Evolutionary conservation across 2,888 invertebrate species (phyloP).

Genomic region (Sussaba pulchella): DNA sequence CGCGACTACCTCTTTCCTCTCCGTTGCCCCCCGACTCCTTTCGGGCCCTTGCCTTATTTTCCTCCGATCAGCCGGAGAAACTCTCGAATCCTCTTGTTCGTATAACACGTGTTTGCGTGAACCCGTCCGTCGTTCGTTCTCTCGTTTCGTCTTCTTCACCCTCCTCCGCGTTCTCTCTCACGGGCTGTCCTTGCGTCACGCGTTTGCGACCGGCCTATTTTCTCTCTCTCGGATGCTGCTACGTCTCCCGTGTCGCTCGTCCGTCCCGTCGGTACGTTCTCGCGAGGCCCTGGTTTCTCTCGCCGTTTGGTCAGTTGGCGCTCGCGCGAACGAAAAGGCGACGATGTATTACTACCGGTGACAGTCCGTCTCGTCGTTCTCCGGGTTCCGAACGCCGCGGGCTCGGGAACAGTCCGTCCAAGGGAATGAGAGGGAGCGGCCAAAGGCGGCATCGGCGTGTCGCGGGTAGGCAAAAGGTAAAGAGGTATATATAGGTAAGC

Average conservation of each 20-base stretch:
- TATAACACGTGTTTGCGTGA: slow-evolving; percentile 83
- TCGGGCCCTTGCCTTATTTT: neutral
- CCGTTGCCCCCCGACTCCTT: slow-evolving; percentile 3
- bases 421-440: slow-evolving; percentile 12
- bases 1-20: slow-evolving; percentile 28
- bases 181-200: slow-evolving; percentile 40
- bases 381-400: slow-evolving; percentile 18
- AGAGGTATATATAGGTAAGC: slow-evolving; percentile 29
- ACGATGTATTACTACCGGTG: slow-evolving; percentile 83
- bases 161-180: slow-evolving; percentile 17
- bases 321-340: slow-evolving; percentile 77
- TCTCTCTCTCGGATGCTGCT: too few relatives aligned
- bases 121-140: slow-evolving; percentile 76
- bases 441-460: slow-evolving; percentile 56
- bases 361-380: slow-evolving; percentile 81
- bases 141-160: slow-evolving; percentile 24
- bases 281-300: slow-evolving; percentile 10
- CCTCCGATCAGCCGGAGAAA: slow-evolving; percentile 10
- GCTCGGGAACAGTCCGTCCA: slow-evolving; percentile 42
- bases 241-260: slow-evolving; percentile 49
- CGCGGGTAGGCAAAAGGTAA: slow-evolving; percentile 25
- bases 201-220: slow-evolving; percentile 35
- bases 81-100: slow-evolving; percentile 77
- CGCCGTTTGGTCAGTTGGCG: slow-evolving; percentile 43
- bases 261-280: slow-evolving; percentile 41